Percentiles rank a stretch among this genome's conserved stretches.
phyloP scores from a whole-genome alignment of 2,797 vertebrate species.

The Sylvia borin region DNA sequence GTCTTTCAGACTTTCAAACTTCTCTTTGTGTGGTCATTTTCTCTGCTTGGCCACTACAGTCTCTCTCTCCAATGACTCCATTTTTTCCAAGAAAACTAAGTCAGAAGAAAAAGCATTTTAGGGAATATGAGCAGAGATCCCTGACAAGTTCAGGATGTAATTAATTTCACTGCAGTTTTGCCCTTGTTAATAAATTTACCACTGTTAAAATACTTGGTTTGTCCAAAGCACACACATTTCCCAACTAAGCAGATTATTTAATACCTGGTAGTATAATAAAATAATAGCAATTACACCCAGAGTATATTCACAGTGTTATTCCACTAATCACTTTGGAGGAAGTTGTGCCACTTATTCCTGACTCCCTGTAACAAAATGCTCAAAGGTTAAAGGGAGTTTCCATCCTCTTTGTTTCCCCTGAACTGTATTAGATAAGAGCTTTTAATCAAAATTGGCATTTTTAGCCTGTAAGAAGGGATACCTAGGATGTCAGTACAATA shows the following conservation, averaged over 20 bases:
- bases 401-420: background rate
- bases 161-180: background rate
- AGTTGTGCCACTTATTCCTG: background rate
- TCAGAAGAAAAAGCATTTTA: background rate
- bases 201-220: background rate
- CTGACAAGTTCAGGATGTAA: background rate
- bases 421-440: background rate
- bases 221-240: background rate
- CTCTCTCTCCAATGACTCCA: background rate
- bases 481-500: background rate
- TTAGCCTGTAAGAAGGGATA: background rate
- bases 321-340: background rate
- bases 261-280: background rate
- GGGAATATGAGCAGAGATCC: background rate
- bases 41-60: background rate
- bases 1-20: background rate
- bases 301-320: background rate
- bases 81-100: background rate
- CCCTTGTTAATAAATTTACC: background rate
- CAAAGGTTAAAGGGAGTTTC: background rate
- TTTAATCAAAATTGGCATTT: conserved; percentile 7
- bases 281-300: background rate
- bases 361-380: background rate
- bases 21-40: background rate
- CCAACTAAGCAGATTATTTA: background rate